Conservation (phyloP, 2,113 vertebrate genomes). For the Poeciliopsis prolifica region DNA sequence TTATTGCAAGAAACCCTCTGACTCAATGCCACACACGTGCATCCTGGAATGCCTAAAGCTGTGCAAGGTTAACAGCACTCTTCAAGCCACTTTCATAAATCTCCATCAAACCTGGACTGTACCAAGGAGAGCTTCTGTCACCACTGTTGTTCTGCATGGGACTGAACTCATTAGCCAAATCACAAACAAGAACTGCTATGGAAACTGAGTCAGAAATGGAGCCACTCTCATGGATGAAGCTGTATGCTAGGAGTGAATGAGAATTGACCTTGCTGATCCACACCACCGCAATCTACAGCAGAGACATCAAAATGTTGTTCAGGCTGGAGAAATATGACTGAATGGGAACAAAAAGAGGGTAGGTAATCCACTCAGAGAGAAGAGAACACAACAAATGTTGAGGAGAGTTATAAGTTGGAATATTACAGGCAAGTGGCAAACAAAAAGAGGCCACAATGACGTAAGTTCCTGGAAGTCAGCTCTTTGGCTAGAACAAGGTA, state of each 20-base stretch:
- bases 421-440: too few species aligned
- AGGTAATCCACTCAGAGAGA: too few species aligned
- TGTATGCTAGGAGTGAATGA: neutral
- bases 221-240: neutral
- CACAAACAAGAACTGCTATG: neutral
- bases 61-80: neutral
- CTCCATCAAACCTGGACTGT: neutral
- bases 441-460: too few species aligned
- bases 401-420: too few species aligned
- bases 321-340: too few species aligned
- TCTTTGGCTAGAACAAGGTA: too few species aligned
- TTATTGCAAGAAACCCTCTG: neutral
- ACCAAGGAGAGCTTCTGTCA: neutral
- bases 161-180: neutral
- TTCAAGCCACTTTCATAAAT: neutral
- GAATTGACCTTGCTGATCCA: conserved; percentile 11
- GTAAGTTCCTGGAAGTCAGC: too few species aligned
- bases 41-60: neutral
- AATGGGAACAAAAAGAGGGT: too few species aligned
- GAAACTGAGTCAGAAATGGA: neutral
- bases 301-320: too few species aligned
- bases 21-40: neutral
- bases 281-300: neutral
- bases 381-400: too few species aligned
- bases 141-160: neutral